These are phyloP conservation scores for Benthosema pterotum DNA, from an alignment of 2,797 vertebrate species.

Conservation along the genomic window DNA sequence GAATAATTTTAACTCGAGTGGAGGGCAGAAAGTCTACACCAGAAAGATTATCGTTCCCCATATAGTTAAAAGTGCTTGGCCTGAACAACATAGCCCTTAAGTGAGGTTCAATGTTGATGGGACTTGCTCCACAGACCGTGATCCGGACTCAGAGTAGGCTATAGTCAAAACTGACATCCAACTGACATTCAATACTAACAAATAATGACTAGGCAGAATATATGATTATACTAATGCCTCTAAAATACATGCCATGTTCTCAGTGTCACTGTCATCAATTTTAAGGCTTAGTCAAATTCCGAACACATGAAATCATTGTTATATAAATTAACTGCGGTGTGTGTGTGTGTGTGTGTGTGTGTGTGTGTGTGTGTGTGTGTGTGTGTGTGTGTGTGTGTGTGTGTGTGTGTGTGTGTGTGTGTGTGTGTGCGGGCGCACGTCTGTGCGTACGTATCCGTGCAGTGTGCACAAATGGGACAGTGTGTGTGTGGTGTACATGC, in stretches of 20 bases:
- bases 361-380: neutral
- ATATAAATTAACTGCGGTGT: slow-evolving; percentile 7
- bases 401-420: neutral
- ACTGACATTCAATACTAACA: neutral
- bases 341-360: slow-evolving; percentile 15
- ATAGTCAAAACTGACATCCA: slow-evolving; percentile 1
- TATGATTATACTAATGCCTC: slow-evolving; percentile 5
- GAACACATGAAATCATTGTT: neutral
- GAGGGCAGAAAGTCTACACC: no score
- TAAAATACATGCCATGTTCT: slow-evolving; percentile 15
- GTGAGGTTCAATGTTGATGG: no score
- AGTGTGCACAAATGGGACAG: no score
- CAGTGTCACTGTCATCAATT: neutral
- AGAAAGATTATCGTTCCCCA: no score
- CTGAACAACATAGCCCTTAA: no score
- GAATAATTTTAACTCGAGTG: no score
- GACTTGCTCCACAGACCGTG: no score
- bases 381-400: slow-evolving; percentile 6
- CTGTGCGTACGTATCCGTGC: neutral
- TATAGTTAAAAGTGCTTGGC: no score
- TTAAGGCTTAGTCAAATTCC: no score
- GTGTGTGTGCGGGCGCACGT: neutral
- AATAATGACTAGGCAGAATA: no score
- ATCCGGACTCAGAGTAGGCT: no score
- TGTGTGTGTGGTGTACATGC: neutral